A percentile compares a stretch with the other conserved stretches of the same genome.
Evolutionary conservation across 2,113 vertebrate species (phyloP).

Genomic region (Brachypodius melanocephalos): DNA sequence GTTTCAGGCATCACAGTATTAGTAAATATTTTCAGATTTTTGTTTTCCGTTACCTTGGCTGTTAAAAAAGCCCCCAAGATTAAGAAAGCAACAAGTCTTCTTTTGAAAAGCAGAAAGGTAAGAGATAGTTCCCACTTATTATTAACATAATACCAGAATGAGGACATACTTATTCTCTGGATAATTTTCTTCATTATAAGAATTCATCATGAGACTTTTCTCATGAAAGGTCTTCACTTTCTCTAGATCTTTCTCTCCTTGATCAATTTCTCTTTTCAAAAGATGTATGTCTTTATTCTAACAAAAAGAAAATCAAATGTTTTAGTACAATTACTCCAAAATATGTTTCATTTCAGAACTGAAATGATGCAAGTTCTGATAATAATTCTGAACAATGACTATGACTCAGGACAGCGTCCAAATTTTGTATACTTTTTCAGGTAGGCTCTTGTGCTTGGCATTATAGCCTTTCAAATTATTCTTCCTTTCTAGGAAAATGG

Average conservation of each 20-base stretch:
- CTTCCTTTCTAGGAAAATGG: neutral
- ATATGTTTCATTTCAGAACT: neutral
- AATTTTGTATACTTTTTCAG: neutral
- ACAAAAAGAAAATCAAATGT: neutral
- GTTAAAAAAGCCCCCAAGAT: neutral
- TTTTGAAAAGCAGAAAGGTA: neutral
- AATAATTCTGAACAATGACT: neutral
- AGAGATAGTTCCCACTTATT: neutral
- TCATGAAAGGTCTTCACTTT: slow-evolving; percentile 69
- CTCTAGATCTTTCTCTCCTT: slow-evolving; percentile 71
- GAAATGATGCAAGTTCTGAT: neutral
- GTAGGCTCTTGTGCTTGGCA: neutral
- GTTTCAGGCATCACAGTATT: neutral
- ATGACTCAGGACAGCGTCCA: neutral
- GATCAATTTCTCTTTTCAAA: slow-evolving; percentile 76
- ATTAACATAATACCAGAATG: neutral
- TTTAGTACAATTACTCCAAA: neutral
- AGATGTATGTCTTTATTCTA: slow-evolving; percentile 78
- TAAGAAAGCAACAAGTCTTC: neutral
- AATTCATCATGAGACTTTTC: slow-evolving; percentile 71
- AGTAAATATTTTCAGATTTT: neutral
- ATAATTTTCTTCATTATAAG: slow-evolving; percentile 52
- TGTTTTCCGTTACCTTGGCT: neutral
- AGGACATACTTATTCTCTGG: slow-evolving; percentile 50
- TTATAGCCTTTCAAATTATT: neutral